phyloP scores from a whole-genome alignment of 2,888 invertebrate genomes.

The Blomia tropicalis region DNA sequence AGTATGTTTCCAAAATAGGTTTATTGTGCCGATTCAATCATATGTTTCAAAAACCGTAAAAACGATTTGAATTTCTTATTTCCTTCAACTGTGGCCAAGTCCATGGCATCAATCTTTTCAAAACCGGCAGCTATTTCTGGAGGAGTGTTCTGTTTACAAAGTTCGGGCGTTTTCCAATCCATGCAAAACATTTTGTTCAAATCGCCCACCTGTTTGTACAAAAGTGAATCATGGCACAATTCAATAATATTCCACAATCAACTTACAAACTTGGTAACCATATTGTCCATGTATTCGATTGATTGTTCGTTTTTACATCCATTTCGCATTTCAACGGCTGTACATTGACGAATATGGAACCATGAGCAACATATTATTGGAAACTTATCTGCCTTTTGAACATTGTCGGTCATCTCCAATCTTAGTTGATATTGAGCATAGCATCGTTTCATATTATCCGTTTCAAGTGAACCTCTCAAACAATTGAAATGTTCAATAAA shows the following conservation, averaged over 20 bases:
- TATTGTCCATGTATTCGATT: constrained; percentile 3
- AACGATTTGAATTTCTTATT: constrained; percentile 2
- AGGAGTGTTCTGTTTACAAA: background rate
- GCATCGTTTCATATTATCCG: background rate
- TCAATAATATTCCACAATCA: background rate
- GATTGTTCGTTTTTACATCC: constrained; percentile 9
- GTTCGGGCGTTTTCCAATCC: constrained; percentile 1
- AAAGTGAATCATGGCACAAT: background rate
- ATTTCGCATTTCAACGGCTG: background rate
- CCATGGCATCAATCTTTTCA: background rate
- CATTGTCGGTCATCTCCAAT: background rate
- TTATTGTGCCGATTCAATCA: background rate
- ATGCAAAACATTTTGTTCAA: background rate
- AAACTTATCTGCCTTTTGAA: background rate
- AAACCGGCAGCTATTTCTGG: background rate
- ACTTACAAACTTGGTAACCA: constrained; percentile 1
- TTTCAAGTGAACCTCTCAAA: background rate
- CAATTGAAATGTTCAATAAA: background rate
- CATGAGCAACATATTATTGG: background rate
- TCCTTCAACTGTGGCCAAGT: background rate
- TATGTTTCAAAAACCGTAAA: background rate
- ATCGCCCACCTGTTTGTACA: background rate
- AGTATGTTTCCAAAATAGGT: background rate
- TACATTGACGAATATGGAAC: background rate
- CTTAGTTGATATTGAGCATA: background rate